Conservation (phyloP, 35 echinoderm and acorn worm genomes). For the Amphiura filiformis region DNA sequence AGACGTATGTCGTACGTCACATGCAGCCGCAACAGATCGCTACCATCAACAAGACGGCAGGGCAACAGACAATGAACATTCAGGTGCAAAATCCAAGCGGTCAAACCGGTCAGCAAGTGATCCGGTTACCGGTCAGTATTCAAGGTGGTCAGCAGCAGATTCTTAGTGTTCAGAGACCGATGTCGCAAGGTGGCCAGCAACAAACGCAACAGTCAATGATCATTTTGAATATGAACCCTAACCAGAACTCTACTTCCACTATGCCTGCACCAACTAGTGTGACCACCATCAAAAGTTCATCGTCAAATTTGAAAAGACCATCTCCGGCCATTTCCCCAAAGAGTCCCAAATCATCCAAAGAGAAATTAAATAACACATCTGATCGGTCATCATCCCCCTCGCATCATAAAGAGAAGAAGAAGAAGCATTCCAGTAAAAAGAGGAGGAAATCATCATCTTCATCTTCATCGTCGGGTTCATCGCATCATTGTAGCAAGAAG, state of each 20-base stretch:
- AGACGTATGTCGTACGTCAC: not conserved
- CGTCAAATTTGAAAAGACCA: conserved; percentile 1
- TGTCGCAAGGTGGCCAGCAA: not conserved
- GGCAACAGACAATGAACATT: not conserved
- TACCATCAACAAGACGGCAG: not conserved
- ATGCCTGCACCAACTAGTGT: not conserved
- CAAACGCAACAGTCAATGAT: not conserved
- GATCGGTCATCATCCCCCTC: conserved; percentile 5
- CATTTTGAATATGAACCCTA: not conserved
- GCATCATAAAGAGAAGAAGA: conserved; percentile 3
- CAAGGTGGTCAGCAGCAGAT: not conserved
- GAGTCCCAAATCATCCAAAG: not conserved
- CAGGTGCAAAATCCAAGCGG: not conserved
- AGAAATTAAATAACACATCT: not conserved
- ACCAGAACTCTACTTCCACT: not conserved
- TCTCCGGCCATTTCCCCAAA: conserved; percentile 2
- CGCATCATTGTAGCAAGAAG: conserved; percentile 31
- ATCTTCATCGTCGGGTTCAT: conserved; percentile 51
- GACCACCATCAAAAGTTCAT: conserved; percentile 12
- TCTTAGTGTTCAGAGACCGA: not conserved
- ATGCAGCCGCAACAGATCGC: not conserved
- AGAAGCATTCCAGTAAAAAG: conserved; percentile 47
- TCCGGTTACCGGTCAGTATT: not conserved
- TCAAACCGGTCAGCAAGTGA: not conserved
- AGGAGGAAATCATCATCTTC: conserved; percentile 76